Evolutionary conservation across 2,113 vertebrate genomes (phyloP).

Genomic region (Epinephelus fuscoguttatus): DNA sequence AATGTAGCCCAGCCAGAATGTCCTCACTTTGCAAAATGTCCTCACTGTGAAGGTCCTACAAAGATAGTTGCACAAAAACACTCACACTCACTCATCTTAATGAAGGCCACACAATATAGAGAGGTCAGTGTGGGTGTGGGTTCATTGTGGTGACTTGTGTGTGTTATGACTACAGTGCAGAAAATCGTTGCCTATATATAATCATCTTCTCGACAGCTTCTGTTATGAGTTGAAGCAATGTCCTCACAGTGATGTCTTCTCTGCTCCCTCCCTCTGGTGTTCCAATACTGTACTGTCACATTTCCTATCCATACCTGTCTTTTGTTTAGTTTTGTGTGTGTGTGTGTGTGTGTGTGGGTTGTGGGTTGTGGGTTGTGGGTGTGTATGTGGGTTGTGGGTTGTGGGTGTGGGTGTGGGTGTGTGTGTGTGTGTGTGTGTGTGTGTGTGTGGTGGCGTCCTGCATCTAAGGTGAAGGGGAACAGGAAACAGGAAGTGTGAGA

Average conservation of each 20-base stretch:
- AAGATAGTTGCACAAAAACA: neutral
- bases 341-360: conserved; percentile 11
- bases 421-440: no score
- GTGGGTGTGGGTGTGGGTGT: no score
- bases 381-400: no score
- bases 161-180: conserved; percentile 43
- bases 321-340: neutral
- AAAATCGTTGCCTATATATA: neutral
- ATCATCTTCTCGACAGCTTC: conserved; percentile 27
- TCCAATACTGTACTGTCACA: neutral
- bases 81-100: conserved; percentile 22
- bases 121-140: neutral
- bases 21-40: no score
- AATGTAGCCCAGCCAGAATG: no score
- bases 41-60: neutral
- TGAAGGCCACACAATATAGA: conserved; percentile 30
- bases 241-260: neutral
- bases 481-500: no score
- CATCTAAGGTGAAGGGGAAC: no score
- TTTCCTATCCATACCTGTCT: conserved; percentile 1
- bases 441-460: no score
- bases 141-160: conserved; percentile 1
- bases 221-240: conserved; percentile 9
- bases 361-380: no score
- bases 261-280: neutral